phyloP scores from a whole-genome alignment of 1,140 invertebrate species.

The Drosophila prosaltans region DNA sequence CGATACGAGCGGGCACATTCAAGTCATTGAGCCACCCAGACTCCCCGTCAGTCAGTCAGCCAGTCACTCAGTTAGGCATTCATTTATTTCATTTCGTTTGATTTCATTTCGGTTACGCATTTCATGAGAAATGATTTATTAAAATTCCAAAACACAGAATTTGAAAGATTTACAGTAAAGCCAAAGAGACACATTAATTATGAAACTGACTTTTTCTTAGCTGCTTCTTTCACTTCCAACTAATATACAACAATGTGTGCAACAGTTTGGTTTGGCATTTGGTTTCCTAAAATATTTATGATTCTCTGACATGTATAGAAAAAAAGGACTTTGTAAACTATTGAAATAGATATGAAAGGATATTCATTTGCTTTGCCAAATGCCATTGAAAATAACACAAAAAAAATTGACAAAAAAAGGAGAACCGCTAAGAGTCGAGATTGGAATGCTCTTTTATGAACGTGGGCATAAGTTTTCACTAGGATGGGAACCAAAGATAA shows the following conservation, averaged over 20 bases:
- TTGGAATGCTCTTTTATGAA: constrained; percentile 10
- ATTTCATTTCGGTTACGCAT: constrained; percentile 63
- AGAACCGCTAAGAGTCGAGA: not conserved
- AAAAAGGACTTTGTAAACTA: constrained; percentile 7
- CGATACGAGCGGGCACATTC: not conserved
- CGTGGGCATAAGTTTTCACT: constrained; percentile 22
- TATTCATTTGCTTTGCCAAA: constrained; percentile 59
- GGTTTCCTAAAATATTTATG: constrained; percentile 14
- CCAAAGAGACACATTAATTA: constrained; percentile 68
- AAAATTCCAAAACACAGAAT: constrained; percentile 64
- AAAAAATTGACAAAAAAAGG: constrained; percentile 65
- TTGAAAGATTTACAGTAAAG: constrained; percentile 28
- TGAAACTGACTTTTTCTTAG: constrained; percentile 65
- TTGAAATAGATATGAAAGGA: constrained; percentile 15
- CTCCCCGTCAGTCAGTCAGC: constrained; percentile 17
- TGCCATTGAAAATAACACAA: constrained; percentile 63
- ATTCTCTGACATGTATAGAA: constrained; percentile 24
- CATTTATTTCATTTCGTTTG: constrained; percentile 75
- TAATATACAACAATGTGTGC: constrained; percentile 33
- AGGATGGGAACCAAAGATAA: not conserved
- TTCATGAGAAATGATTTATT: constrained; percentile 76
- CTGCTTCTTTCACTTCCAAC: constrained; percentile 13
- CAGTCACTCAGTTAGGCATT: constrained; percentile 42
- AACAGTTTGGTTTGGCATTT: constrained; percentile 73
- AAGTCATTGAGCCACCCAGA: constrained; percentile 25